Base-by-base conservation (phyloP, 2,888 invertebrate genomes). In the Dorcus hopei region DNA sequence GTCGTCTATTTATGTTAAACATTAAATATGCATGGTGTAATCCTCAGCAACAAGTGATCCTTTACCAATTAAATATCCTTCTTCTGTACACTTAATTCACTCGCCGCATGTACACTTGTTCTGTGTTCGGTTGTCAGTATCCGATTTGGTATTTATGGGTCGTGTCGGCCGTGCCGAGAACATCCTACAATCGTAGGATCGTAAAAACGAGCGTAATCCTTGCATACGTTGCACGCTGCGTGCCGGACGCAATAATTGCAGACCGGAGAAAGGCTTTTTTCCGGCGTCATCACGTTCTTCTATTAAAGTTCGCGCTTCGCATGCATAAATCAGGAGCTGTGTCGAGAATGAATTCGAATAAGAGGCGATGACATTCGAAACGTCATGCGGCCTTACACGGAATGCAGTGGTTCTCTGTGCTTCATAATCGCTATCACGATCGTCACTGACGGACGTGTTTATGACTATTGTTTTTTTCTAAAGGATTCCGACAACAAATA, bases 171-270 rank as follows among this genome's bases (percentile, higher is more conserved):
- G 33, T 52, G 33, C 59, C 55, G 63, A 57, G 57, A 61, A 63
- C 63, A 63, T 56, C 57, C 59, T 57, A 56, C 58, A 61, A 63
- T 61, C 63, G 63, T 53, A 61, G 61, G 59, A 63, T 63, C 63
- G 60, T 48, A 52, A 52, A 52, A 53, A 58, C 52, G 41, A 53
- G 49, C 58, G 58, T 52, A 58, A 58, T 58, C 52, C 53, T 58
- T 19, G 16, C 38, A 38, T 40, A 38, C 47, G 26, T 26, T 45
- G 45, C 14, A 42, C 42, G 42, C 45, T 16, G 26, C 26, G 26
- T 33, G 26, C 26, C 26, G 26, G 26, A 33, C 26, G 26, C 26
- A 33, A 33, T 33, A 33, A 33, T 33, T 33, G 26, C 26, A 33
- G 26, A 33, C 26, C 26, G 26, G 26, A 33, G 26, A 33, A 33